These are phyloP conservation scores for Ataeniobius toweri DNA, from an alignment of 2,797 vertebrate genomes.

Conservation along the genomic window DNA sequence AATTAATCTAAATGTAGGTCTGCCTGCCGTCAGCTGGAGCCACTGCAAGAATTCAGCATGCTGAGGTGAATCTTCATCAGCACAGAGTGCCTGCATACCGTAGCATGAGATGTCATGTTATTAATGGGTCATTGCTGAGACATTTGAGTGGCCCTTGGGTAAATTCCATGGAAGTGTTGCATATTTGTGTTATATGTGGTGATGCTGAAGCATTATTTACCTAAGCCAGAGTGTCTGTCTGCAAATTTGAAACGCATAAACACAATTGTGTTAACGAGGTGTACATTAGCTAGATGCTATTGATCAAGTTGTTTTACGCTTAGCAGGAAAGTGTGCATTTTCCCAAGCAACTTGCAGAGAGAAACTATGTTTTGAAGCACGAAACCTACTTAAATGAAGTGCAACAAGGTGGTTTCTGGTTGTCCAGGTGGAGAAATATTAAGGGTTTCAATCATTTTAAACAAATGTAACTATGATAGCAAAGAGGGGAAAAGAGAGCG, in stretches of 20 bases:
- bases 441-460: not conserved
- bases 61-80: not conserved
- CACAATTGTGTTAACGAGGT: not conserved
- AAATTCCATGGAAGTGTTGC: no score
- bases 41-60: not conserved
- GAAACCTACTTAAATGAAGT: not conserved
- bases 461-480: conserved; percentile 9
- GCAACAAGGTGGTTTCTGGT: not conserved
- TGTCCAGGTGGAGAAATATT: not conserved
- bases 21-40: no score
- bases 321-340: conserved; percentile 4
- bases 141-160: not conserved
- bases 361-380: not conserved
- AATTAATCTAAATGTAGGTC: no score
- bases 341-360: not conserved
- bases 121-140: not conserved
- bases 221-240: not conserved
- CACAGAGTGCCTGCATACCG: not conserved
- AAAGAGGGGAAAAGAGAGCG: conserved; percentile 46
- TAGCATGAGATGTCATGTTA: not conserved
- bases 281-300: not conserved
- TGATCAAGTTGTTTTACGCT: not conserved
- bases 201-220: not conserved
- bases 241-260: not conserved
- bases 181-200: not conserved